phyloP scores from a whole-genome alignment of 2,888 invertebrate species.

The Hyles lineata region DNA sequence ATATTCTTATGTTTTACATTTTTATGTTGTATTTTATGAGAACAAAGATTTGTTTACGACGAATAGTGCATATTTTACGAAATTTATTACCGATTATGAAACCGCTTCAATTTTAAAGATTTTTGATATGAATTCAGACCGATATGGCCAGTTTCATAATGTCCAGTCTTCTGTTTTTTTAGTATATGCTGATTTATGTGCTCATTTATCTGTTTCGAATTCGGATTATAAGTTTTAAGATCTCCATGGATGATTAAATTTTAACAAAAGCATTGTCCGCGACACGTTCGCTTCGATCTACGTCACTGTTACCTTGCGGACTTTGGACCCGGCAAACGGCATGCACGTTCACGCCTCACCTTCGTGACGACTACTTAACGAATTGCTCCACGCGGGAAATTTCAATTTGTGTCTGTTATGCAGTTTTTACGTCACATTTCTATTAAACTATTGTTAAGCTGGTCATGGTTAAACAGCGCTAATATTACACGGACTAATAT shows the following conservation, averaged over 20 bases:
- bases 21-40: neutral
- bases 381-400: constrained; percentile 19
- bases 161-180: constrained; percentile 22
- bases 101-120: neutral
- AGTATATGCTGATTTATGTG: neutral
- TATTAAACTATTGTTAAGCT: constrained; percentile 33
- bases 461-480: constrained; percentile 36
- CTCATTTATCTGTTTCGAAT: neutral
- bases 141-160: neutral
- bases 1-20: neutral
- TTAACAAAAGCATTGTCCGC: constrained; percentile 59
- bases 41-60: constrained; percentile 22
- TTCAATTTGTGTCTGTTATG: constrained; percentile 25
- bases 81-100: neutral
- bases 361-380: constrained; percentile 54
- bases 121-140: constrained; percentile 4
- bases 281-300: constrained; percentile 65
- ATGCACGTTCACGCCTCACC: constrained; percentile 61
- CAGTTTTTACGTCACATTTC: constrained; percentile 31
- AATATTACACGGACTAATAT: constrained; percentile 1
- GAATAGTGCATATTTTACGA: neutral
- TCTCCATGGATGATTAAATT: neutral
- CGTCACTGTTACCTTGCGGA: constrained; percentile 75
- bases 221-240: neutral
- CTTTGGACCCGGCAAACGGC: constrained; percentile 78